Conservation (phyloP, 2,797 vertebrate species). For the Momotus momota region DNA sequence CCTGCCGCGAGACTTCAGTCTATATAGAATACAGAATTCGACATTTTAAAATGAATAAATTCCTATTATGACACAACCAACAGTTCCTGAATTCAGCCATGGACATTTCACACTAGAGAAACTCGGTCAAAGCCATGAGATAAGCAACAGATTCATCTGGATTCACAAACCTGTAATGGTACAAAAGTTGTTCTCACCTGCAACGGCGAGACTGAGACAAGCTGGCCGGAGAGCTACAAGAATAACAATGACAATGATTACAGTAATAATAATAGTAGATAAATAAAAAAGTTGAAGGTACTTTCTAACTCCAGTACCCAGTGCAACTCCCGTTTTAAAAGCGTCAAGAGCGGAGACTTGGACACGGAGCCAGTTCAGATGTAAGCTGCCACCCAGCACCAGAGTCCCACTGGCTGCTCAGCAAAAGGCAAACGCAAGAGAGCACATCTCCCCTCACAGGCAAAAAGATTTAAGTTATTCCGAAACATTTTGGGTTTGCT, state of each 20-base stretch:
- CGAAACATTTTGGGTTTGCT: background rate
- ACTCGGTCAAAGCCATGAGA: background rate
- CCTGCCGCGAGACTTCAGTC: background rate
- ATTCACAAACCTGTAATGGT: background rate
- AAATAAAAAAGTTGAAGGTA: background rate
- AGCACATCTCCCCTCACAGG: background rate
- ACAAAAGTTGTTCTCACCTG: background rate
- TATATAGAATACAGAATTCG: background rate
- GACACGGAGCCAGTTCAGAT: background rate
- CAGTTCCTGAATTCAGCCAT: background rate
- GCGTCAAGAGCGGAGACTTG: background rate
- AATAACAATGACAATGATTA: background rate
- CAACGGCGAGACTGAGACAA: background rate
- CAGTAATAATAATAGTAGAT: background rate
- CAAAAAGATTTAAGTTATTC: background rate
- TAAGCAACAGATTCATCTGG: background rate
- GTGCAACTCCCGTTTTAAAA: background rate
- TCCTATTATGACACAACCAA: background rate
- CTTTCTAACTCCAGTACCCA: background rate
- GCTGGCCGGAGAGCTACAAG: background rate
- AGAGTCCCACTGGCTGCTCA: background rate
- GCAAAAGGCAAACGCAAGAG: background rate
- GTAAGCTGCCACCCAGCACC: background rate
- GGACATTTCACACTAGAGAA: background rate
- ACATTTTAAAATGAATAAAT: background rate